Percentiles rank a stretch among this genome's conserved stretches.
These are phyloP conservation scores for Danaus melanippus DNA, from an alignment of 1,140 invertebrate genomes.

Conservation along the genomic window DNA sequence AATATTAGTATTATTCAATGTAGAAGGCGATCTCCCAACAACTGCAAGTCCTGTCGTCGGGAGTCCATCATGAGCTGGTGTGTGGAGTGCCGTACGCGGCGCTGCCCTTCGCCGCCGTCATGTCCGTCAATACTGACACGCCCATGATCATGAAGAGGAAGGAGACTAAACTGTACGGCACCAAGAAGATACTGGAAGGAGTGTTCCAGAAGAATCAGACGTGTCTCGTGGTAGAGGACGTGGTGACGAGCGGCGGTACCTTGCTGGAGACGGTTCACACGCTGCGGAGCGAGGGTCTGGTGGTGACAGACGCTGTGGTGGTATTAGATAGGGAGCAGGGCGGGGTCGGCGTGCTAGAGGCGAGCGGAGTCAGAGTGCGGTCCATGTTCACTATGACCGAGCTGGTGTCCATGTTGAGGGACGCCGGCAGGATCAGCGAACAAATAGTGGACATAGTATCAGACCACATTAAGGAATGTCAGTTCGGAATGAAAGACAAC, in stretches of 20 bases:
- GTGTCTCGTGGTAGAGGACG: conserved; percentile 96
- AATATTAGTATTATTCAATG: conserved; percentile 1
- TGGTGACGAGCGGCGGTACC: conserved; percentile 95
- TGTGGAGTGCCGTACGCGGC: conserved; percentile 99
- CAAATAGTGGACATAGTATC: conserved; percentile 75
- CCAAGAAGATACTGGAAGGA: conserved; percentile 96
- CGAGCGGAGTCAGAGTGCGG: conserved; percentile 81
- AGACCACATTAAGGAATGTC: conserved; percentile 75
- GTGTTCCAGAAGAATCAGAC: conserved; percentile 82
- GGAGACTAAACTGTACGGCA: conserved; percentile 95
- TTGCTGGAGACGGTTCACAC: conserved; percentile 89
- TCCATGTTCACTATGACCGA: conserved; percentile 79
- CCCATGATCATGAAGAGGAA: conserved; percentile 93
- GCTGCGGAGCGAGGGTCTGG: conserved; percentile 80
- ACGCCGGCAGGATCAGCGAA: conserved; percentile 76
- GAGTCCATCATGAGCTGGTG: conserved; percentile 75
- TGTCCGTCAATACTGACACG: conserved; percentile 79
- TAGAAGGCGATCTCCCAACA: conserved; percentile 48
- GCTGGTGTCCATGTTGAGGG: conserved; percentile 78
- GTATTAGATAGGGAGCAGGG: conserved; percentile 95
- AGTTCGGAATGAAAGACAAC: conserved; percentile 42
- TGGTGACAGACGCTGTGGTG: conserved; percentile 86
- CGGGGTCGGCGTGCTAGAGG: conserved; percentile 80
- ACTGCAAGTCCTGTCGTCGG: conserved; percentile 35
- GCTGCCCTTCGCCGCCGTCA: conserved; percentile 90